Percentiles rank a stretch among this genome's conserved stretches.
These are phyloP conservation scores for Drosophila mauritiana DNA, from an alignment of 1,140 invertebrate genomes.

Conservation along the genomic window DNA sequence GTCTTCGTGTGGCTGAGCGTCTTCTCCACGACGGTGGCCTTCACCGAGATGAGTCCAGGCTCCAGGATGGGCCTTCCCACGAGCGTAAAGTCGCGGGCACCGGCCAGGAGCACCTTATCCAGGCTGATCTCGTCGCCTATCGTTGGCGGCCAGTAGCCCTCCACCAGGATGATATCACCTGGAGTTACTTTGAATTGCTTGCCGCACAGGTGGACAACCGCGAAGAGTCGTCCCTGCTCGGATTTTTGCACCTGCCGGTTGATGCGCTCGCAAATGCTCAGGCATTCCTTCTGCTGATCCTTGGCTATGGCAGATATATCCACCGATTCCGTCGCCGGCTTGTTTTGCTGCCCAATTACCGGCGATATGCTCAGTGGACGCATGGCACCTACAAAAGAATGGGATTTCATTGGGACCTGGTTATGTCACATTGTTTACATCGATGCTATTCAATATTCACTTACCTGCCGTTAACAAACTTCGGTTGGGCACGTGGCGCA, in stretches of 20 bases:
- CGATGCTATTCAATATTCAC: background rate
- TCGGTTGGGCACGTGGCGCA: conserved; percentile 44
- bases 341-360: conserved; percentile 62
- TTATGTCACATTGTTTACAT: conserved; percentile 62
- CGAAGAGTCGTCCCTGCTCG: conserved; percentile 91
- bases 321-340: conserved; percentile 23
- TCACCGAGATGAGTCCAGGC: conserved; percentile 89
- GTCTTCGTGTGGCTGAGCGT: conserved; percentile 93
- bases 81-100: conserved; percentile 93
- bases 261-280: conserved; percentile 86
- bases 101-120: conserved; percentile 94
- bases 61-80: conserved; percentile 93
- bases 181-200: conserved; percentile 95
- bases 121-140: conserved; percentile 93
- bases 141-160: conserved; percentile 93
- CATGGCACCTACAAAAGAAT: conserved; percentile 53
- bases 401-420: conserved; percentile 6
- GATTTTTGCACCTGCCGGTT: conserved; percentile 86
- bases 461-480: conserved; percentile 31
- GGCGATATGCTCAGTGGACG: conserved; percentile 66
- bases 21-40: conserved; percentile 96
- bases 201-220: conserved; percentile 92
- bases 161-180: conserved; percentile 93
- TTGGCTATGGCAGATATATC: conserved; percentile 40
- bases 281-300: conserved; percentile 66